phyloP scores from a whole-genome alignment of 2,113 vertebrate genomes.

The Pluvialis apricaria region DNA sequence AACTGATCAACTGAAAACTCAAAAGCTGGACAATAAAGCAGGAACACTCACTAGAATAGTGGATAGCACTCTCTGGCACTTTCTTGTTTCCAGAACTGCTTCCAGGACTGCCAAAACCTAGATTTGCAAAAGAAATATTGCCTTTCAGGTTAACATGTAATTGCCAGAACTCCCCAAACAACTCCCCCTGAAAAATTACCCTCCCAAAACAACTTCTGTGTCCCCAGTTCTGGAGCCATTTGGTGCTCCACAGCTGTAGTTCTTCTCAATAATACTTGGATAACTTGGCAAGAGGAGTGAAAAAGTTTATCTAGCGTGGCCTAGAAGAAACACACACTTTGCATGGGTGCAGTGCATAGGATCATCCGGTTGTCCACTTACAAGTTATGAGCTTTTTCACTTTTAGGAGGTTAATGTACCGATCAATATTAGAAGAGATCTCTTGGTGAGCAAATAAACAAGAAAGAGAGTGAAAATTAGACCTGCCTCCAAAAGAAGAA shows the following conservation, averaged over 20 bases:
- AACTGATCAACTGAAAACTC: neutral
- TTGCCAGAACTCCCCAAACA: neutral
- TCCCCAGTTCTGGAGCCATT: neutral
- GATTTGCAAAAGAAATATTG: neutral
- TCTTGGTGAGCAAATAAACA: neutral
- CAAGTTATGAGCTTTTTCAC: neutral
- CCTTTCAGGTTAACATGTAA: neutral
- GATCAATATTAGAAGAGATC: neutral
- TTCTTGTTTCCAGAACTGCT: neutral
- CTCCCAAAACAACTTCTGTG: neutral
- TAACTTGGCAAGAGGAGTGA: neutral
- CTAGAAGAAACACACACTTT: neutral
- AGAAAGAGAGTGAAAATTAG: conserved; percentile 17
- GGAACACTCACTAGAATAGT: conserved; percentile 71
- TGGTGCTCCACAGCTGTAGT: neutral
- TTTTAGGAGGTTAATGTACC: conserved; percentile 9
- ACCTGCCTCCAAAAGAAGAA: conserved; percentile 26
- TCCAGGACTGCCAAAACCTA: neutral
- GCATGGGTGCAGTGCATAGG: neutral
- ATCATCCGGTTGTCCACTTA: neutral
- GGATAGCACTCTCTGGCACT: neutral
- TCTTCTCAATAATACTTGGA: neutral
- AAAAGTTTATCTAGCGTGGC: neutral
- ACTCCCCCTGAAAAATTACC: neutral
- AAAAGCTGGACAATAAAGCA: neutral